Percentiles rank a stretch among this genome's conserved stretches.
These are phyloP conservation scores for Eulimnadia texana DNA, from an alignment of 1,140 invertebrate species.

Conservation along the genomic window DNA sequence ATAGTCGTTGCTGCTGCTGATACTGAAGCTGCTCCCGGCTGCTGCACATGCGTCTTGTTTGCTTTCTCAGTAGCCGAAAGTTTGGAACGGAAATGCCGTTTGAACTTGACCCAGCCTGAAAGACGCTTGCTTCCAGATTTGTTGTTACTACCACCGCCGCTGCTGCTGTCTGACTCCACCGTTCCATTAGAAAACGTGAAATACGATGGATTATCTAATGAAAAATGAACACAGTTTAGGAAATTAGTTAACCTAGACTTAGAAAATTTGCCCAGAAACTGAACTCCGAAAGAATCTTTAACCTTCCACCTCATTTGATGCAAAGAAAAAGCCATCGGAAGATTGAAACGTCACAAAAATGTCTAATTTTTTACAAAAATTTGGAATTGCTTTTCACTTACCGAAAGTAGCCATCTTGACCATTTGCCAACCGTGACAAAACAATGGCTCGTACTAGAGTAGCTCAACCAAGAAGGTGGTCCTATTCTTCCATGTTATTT, in stretches of 20 bases:
- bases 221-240: background rate
- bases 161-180: too few species aligned
- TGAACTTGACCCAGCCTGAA: slow-evolving; percentile 6
- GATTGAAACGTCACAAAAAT: too few species aligned
- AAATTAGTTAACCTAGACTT: background rate
- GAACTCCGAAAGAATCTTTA: too few species aligned
- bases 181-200: background rate
- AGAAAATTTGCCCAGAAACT: background rate
- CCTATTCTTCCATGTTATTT: too few species aligned
- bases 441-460: background rate
- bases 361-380: too few species aligned
- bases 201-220: slow-evolving; percentile 8
- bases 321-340: too few species aligned
- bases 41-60: background rate
- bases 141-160: background rate
- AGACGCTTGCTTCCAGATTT: slow-evolving; percentile 5
- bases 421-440: background rate
- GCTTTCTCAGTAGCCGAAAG: background rate
- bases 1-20: background rate
- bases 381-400: background rate
- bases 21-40: background rate
- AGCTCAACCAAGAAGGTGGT: too few species aligned
- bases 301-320: too few species aligned
- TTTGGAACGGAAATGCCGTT: background rate
- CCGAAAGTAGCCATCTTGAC: background rate